Percentiles rank a stretch among this genome's conserved stretches.
Evolutionary conservation across 2,888 invertebrate genomes (phyloP).

Genomic region (Smittia aterrima): DNA sequence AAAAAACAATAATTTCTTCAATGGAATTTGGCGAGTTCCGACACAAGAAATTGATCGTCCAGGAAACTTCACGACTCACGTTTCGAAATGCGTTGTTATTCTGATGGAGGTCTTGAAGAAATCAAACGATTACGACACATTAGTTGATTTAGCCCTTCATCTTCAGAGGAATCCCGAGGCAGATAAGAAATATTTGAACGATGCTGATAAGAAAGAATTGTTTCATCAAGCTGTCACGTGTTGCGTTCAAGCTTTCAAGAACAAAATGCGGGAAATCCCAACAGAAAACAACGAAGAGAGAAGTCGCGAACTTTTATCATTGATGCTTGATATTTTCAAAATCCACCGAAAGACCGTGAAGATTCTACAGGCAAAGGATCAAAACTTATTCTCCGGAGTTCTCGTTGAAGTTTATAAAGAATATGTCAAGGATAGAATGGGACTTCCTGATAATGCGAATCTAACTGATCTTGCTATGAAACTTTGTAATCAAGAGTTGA

Average conservation of each 20-base stretch:
- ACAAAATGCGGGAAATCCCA: slow-evolving; percentile 59
- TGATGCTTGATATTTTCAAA: slow-evolving; percentile 62
- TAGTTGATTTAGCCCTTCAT: slow-evolving; percentile 76
- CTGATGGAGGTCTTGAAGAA: slow-evolving; percentile 78
- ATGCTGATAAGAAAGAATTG: slow-evolving; percentile 77
- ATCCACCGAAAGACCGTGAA: slow-evolving; percentile 69
- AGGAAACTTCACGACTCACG: slow-evolving; percentile 87
- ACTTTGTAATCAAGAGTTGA: slow-evolving; percentile 65
- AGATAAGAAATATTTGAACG: slow-evolving; percentile 85
- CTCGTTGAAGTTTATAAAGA: slow-evolving; percentile 70
- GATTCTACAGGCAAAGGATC: slow-evolving; percentile 56
- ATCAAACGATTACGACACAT: slow-evolving; percentile 73
- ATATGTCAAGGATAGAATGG: slow-evolving; percentile 59
- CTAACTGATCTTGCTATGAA: slow-evolving; percentile 67
- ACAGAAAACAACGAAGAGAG: slow-evolving; percentile 51
- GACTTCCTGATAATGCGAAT: slow-evolving; percentile 62
- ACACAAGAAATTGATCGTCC: slow-evolving; percentile 86
- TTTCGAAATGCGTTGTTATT: slow-evolving; percentile 79
- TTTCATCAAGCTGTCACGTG: slow-evolving; percentile 75
- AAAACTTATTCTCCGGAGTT: slow-evolving; percentile 60
- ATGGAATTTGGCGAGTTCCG: slow-evolving; percentile 91
- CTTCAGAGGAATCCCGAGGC: slow-evolving; percentile 77
- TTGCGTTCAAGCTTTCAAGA: slow-evolving; percentile 68
- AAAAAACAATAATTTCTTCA: slow-evolving; percentile 83
- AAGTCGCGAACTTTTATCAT: slow-evolving; percentile 56